A percentile compares a stretch with the other conserved stretches of the same genome.
phyloP scores from a whole-genome alignment of 2,113 vertebrate species.

The Acanthisitta chloris region DNA sequence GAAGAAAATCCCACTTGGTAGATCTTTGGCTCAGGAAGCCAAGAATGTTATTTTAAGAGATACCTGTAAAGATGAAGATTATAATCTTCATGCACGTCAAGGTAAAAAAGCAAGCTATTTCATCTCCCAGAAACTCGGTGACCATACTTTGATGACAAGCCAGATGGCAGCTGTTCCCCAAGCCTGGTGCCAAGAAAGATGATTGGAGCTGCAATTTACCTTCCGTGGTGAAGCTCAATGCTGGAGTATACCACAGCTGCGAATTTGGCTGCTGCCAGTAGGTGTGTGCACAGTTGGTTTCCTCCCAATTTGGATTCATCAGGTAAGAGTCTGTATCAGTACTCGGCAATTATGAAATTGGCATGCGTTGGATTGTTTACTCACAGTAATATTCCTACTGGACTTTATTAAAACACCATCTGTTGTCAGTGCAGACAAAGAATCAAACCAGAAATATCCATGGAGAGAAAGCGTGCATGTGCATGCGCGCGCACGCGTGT shows the following conservation, averaged over 20 bases:
- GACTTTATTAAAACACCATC: constrained; percentile 99
- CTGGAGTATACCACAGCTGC: constrained; percentile 84
- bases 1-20: constrained; percentile 62
- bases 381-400: constrained; percentile 99
- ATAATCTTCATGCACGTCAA: constrained; percentile 55
- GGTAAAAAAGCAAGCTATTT: constrained; percentile 72
- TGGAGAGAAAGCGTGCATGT: not conserved
- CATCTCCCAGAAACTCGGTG: constrained; percentile 74
- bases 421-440: constrained; percentile 92
- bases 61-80: constrained; percentile 69
- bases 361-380: constrained; percentile 96
- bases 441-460: constrained; percentile 71
- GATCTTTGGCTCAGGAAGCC: constrained; percentile 59
- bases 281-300: constrained; percentile 78
- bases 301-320: constrained; percentile 84
- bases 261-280: constrained; percentile 89
- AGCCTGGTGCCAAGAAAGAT: constrained; percentile 71
- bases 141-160: constrained; percentile 80
- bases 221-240: constrained; percentile 76
- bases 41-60: constrained; percentile 67
- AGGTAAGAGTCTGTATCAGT: constrained; percentile 95
- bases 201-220: constrained; percentile 82
- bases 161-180: constrained; percentile 77
- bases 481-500: not conserved
- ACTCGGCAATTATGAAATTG: constrained; percentile 99